These are phyloP conservation scores for Hystrix brachyura DNA, from an alignment of 2,113 vertebrate genomes.

Conservation along the genomic window DNA sequence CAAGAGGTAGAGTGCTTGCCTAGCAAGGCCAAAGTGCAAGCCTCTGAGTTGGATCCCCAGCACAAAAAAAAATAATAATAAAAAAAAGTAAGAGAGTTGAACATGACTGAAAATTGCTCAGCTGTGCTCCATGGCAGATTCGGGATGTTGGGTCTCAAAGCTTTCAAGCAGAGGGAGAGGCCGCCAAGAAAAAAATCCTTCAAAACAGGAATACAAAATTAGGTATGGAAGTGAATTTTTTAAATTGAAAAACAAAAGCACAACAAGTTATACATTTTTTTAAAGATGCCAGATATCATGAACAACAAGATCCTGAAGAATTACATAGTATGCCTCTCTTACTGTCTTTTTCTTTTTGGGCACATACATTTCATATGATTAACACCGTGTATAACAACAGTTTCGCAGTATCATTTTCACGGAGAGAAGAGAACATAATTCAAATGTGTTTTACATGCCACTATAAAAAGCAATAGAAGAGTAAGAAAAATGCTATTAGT, in stretches of 20 bases:
- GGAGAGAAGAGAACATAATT: constrained; percentile 41
- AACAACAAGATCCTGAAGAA: constrained; percentile 1
- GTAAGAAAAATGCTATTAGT: background rate
- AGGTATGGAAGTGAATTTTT: background rate
- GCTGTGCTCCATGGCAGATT: background rate
- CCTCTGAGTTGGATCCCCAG: too few species aligned
- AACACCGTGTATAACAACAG: background rate
- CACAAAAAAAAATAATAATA: too few species aligned
- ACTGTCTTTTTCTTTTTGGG: background rate
- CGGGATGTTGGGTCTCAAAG: background rate
- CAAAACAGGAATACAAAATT: background rate
- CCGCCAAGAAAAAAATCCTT: background rate
- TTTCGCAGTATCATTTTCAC: background rate
- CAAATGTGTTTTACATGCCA: constrained; percentile 20
- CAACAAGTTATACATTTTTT: background rate
- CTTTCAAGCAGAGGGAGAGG: background rate
- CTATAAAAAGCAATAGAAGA: background rate
- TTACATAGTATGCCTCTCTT: background rate
- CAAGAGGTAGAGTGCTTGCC: too few species aligned
- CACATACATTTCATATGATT: background rate
- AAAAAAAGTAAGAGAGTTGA: background rate
- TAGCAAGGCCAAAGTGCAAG: too few species aligned
- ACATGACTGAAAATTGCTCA: background rate
- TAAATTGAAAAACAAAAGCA: background rate
- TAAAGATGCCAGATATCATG: background rate